Conservation (phyloP, 2,888 invertebrate genomes). For the Deroplatys truncata region DNA sequence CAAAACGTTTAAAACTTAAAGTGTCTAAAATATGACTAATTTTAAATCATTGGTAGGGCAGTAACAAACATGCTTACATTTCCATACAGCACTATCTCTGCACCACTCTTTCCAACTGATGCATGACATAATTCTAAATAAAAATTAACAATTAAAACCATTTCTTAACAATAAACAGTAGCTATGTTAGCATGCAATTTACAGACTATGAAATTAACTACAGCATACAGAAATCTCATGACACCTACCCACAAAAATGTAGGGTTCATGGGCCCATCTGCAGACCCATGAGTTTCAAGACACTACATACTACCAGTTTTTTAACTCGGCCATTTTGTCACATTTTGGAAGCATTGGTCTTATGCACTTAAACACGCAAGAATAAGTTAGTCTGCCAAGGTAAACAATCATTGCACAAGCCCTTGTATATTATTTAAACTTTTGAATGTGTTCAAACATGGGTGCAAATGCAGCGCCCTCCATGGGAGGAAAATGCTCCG, state of each 20-base stretch:
- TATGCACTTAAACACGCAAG: neutral
- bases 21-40: no score
- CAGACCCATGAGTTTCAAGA: neutral
- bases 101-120: no score
- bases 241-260: neutral
- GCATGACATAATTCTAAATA: no score
- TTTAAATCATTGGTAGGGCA: no score
- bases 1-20: no score
- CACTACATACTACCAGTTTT: neutral
- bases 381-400: neutral
- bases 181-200: neutral
- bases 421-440: neutral
- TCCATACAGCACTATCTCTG: no score
- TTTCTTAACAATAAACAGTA: neutral
- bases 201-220: neutral
- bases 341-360: neutral
- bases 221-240: neutral
- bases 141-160: no score
- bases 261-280: neutral
- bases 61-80: no score
- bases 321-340: slow-evolving; percentile 6
- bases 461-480: neutral
- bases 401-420: neutral
- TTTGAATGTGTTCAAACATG: slow-evolving; percentile 2
- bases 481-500: neutral